phyloP scores from a whole-genome alignment of 2,797 vertebrate species.

The Chloroceryle inda region DNA sequence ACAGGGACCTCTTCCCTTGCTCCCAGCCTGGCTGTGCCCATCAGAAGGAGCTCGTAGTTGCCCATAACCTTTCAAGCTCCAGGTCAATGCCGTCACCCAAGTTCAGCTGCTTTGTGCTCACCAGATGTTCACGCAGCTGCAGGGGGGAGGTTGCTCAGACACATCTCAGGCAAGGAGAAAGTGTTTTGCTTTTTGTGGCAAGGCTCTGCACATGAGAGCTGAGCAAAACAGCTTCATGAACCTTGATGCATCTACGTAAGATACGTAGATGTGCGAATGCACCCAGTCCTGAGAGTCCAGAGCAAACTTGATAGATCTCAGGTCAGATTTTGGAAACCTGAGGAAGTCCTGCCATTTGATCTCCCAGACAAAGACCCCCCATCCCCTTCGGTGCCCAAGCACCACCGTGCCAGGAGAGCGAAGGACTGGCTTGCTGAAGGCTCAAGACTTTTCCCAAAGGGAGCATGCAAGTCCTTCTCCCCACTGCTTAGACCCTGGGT shows the following conservation, averaged over 20 bases:
- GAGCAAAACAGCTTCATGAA: neutral
- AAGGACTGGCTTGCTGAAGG: neutral
- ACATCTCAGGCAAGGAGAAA: neutral
- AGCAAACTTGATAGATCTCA: neutral
- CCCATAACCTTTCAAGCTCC: neutral
- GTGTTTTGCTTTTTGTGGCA: neutral
- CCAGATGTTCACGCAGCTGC: neutral
- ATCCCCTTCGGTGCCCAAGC: neutral
- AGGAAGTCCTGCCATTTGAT: neutral
- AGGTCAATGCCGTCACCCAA: no score
- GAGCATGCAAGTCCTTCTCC: neutral
- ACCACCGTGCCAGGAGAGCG: neutral
- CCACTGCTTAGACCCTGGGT: neutral
- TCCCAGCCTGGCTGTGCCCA: accelerated
- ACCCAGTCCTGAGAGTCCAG: accelerated
- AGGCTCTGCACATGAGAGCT: accelerated
- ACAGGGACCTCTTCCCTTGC: neutral
- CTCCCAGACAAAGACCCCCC: neutral
- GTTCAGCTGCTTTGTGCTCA: neutral
- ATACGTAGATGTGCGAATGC: neutral
- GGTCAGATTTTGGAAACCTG: neutral
- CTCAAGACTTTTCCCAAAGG: neutral
- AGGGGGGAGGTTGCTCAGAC: accelerated
- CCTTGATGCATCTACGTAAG: accelerated
- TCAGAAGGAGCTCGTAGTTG: neutral